Percentiles rank a stretch among this genome's conserved stretches.
These are phyloP conservation scores for Diadromus collaris DNA, from an alignment of 2,888 invertebrate species.

Conservation along the genomic window DNA sequence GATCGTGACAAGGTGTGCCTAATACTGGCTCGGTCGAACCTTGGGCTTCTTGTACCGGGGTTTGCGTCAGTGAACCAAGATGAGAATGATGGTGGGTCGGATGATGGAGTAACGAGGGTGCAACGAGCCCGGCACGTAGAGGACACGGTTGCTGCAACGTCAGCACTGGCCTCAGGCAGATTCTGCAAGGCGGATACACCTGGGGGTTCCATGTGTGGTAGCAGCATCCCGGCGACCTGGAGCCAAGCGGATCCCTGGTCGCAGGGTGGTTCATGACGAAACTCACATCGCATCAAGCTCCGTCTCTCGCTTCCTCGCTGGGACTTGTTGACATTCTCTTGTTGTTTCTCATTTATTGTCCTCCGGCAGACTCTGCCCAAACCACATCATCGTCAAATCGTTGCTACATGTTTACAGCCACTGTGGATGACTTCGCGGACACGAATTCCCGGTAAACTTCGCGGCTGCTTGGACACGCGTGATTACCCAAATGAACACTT, in stretches of 20 bases:
- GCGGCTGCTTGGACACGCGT: neutral
- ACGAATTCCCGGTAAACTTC: neutral
- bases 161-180: constrained; percentile 75
- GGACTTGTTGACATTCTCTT: constrained; percentile 27
- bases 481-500: constrained; percentile 1
- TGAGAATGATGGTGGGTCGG: constrained; percentile 39
- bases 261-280: constrained; percentile 79
- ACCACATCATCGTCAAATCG: neutral
- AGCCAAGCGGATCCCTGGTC: constrained; percentile 78
- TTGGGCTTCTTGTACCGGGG: constrained; percentile 35
- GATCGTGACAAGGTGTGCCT: constrained; percentile 60
- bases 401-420: constrained; percentile 28
- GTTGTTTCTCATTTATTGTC: constrained; percentile 9
- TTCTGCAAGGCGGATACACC: constrained; percentile 74
- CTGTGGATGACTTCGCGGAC: neutral
- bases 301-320: constrained; percentile 46
- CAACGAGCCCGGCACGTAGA: constrained; percentile 51
- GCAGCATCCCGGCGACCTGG: constrained; percentile 79
- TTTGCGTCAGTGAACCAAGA: constrained; percentile 27
- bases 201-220: constrained; percentile 77
- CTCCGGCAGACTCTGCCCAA: neutral
- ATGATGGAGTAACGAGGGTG: constrained; percentile 65
- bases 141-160: constrained; percentile 69
- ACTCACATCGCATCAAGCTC: constrained; percentile 76
- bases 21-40: constrained; percentile 29